phyloP scores from a whole-genome alignment of 2,113 vertebrate species.

The Muscicapa adusta region DNA sequence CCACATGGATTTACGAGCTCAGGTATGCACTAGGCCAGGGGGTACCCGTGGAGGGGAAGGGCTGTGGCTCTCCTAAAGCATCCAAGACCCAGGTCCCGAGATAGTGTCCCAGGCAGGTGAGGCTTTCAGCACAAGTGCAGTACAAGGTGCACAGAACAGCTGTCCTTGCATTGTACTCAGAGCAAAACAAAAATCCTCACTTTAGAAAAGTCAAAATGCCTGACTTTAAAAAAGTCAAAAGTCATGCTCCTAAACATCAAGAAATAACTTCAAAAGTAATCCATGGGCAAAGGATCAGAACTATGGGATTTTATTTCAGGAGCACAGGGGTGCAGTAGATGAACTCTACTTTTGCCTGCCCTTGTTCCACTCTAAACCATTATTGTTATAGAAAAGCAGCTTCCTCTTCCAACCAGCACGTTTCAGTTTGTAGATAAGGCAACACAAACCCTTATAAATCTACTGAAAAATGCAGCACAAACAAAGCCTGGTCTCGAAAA shows the following conservation, averaged over 20 bases:
- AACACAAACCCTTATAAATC: neutral
- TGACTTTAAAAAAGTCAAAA: neutral
- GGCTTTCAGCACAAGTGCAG: neutral
- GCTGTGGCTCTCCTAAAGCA: neutral
- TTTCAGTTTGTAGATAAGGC: neutral
- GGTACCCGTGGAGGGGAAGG: fast-evolving
- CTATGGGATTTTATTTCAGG: neutral
- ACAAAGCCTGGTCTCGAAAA: neutral
- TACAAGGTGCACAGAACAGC: neutral
- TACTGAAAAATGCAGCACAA: neutral
- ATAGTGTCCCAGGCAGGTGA: neutral
- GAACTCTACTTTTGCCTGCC: neutral
- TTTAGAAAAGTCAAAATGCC: neutral
- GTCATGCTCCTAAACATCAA: neutral
- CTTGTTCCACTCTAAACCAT: neutral
- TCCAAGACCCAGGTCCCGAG: neutral
- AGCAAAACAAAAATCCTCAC: neutral
- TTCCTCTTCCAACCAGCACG: neutral
- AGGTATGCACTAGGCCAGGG: neutral
- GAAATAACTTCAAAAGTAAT: neutral
- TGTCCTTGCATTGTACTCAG: fast-evolving
- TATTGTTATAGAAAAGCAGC: neutral
- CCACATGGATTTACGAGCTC: neutral
- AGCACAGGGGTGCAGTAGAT: neutral
- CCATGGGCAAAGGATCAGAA: neutral